Evolutionary conservation across 37 sponge, comb jelly and placozoan species (phyloP).

Genomic region (Oscarella lobularis): DNA sequence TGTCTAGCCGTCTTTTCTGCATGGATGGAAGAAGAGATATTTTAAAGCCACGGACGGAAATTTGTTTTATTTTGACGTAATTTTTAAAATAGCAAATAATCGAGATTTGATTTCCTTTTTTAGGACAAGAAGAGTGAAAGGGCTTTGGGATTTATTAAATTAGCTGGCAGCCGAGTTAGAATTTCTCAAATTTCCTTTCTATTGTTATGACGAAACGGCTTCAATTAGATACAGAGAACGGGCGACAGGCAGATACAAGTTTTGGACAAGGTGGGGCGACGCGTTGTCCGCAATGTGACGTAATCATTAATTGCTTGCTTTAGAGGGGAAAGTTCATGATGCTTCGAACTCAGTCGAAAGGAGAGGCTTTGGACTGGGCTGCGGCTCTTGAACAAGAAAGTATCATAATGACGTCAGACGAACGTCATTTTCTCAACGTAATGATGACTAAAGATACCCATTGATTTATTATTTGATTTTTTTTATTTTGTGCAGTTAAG

Average conservation of each 20-base stretch:
- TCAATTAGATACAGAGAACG: too few species aligned
- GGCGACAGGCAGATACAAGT: neutral
- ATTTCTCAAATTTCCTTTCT: too few species aligned
- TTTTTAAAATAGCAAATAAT: too few species aligned
- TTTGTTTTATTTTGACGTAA: conserved; percentile 57
- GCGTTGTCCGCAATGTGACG: neutral
- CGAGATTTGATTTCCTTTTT: neutral
- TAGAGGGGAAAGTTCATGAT: neutral
- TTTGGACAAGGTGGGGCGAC: neutral
- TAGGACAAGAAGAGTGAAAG: neutral
- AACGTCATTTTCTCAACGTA: neutral
- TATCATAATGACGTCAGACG: neutral
- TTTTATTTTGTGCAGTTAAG: neutral
- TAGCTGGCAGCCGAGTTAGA: neutral
- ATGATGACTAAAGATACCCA: neutral
- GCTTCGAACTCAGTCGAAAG: neutral
- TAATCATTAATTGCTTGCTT: neutral
- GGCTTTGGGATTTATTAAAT: neutral
- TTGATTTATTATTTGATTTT: neutral
- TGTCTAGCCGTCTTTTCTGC: neutral
- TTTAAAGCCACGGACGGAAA: conserved; percentile 43
- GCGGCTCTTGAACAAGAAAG: neutral
- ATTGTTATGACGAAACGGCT: too few species aligned
- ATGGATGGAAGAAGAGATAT: conserved; percentile 62
- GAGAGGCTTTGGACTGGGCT: neutral